Evolutionary conservation across 2,888 invertebrate species (phyloP).

Genomic region (Anticlea derivata): DNA sequence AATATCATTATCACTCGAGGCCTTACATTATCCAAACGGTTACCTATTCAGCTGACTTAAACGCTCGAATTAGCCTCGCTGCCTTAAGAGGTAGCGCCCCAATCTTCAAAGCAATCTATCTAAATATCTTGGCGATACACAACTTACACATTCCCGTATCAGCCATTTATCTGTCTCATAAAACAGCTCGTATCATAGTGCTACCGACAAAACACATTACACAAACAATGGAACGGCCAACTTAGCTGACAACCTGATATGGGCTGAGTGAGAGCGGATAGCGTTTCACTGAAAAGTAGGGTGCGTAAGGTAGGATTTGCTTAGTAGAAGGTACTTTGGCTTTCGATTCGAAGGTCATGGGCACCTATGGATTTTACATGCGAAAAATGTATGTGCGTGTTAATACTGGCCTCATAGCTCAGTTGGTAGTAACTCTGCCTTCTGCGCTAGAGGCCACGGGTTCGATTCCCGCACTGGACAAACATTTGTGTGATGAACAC

Average conservation of each 20-base stretch:
- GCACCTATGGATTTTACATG: no score
- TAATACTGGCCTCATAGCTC: no score
- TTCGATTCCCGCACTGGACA: no score
- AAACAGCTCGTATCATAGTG: slow-evolving; percentile 64
- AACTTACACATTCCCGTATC: slow-evolving; percentile 36
- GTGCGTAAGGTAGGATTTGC: no score
- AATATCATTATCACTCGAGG: no score
- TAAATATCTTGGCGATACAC: slow-evolving; percentile 34
- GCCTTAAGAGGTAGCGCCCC: slow-evolving; percentile 32
- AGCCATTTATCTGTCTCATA: slow-evolving; percentile 68
- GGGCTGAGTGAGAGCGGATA: slow-evolving; percentile 42
- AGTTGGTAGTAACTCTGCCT: no score
- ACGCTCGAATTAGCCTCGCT: slow-evolving; percentile 9
- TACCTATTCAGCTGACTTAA: slow-evolving; percentile 10
- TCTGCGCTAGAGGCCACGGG: no score
- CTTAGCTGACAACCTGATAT: slow-evolving; percentile 54
- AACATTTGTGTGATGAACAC: no score
- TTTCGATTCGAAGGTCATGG: no score
- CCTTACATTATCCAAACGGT: not conserved
- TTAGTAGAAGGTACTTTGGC: no score
- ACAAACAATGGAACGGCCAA: slow-evolving; percentile 78
- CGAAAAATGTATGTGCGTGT: no score
- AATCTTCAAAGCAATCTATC: slow-evolving; percentile 32
- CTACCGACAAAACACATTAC: slow-evolving; percentile 78
- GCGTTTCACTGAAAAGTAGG: no score